Evolutionary conservation across 2,888 invertebrate species (phyloP), one percentile per base, ranked within the genome.

Genomic region (Drosophila atroscutellata): DNA sequence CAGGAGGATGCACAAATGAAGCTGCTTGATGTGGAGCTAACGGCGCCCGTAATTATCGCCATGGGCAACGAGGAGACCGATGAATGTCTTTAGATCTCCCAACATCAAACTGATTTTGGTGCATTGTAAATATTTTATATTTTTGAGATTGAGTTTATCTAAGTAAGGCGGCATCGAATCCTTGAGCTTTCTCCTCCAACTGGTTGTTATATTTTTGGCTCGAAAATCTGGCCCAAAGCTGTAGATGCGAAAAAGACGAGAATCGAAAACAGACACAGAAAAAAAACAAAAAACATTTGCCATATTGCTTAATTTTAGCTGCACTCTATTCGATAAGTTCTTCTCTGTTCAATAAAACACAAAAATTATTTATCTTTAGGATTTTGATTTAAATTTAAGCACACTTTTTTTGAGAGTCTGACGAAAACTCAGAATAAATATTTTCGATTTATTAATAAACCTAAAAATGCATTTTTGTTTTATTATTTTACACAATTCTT

Each of bases 1-100:
- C 90, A 91, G 59, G 92, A 92, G 45, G 92, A 92, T 71, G 91
- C 83, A 5, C 90, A 91, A 51, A 81, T 91, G 49, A 91, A 90
- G 54, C 65, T 92, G 24, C 73, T 92, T 5, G 90, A 92, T 34
- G 83, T 92, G 32, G 91, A 91, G 28, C 68, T 89, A 30, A 73
- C 92, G 9, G 32, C 89, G 15, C 81, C 89, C n/a, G 83, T 80
- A 2, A 80, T 86, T 32, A 57, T 81, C 2, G 62, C 90, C 15
- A 64, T 74, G 72, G 91, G 90, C 51, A 81, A 69, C 39, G 91
- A 91, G 62, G 87, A 87, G 58, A 87, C 91, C 15, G 87, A 87
- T 18, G 89, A 87, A 62, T 91, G 87, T 36, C 89, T 91, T 28
- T 90, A 88, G 69, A 59, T 26, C 9, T 34, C 26, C n/a, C 6